Percentiles rank a stretch among this genome's conserved stretches.
Conservation (phyloP, 1,140 invertebrate species). For the Oedothorax gibbosus region DNA sequence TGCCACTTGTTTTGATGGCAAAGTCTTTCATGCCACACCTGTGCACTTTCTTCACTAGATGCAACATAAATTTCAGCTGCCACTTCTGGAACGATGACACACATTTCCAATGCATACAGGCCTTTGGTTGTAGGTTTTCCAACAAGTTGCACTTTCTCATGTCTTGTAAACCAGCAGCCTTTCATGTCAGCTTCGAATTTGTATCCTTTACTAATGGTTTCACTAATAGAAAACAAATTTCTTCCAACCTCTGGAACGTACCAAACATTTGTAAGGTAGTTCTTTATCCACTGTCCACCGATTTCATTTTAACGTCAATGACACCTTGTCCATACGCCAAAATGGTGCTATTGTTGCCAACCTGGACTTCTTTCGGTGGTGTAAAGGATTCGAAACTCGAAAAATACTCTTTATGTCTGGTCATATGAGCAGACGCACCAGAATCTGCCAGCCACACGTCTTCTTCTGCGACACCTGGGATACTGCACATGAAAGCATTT, state of each 20-base stretch:
- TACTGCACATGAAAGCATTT: neutral
- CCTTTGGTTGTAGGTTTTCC: neutral
- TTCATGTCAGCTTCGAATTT: neutral
- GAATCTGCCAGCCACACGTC: neutral
- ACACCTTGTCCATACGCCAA: neutral
- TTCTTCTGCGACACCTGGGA: neutral
- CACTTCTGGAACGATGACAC: neutral
- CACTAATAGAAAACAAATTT: neutral
- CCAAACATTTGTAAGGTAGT: neutral
- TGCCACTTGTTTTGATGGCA: conserved; percentile 7
- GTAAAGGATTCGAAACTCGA: neutral
- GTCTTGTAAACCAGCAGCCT: neutral
- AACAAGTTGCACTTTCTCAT: neutral
- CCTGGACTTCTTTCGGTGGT: neutral
- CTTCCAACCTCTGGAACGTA: neutral
- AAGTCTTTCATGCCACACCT: neutral
- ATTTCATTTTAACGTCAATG: neutral
- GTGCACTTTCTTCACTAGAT: neutral
- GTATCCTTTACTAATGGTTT: neutral
- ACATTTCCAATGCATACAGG: neutral
- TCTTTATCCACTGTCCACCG: neutral
- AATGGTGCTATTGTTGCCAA: neutral
- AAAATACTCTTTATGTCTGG: neutral
- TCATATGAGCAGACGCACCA: conserved; percentile 8
- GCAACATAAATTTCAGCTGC: neutral